phyloP scores from a whole-genome alignment of 2,888 invertebrate species.

The Eupeodes latifasciatus region DNA sequence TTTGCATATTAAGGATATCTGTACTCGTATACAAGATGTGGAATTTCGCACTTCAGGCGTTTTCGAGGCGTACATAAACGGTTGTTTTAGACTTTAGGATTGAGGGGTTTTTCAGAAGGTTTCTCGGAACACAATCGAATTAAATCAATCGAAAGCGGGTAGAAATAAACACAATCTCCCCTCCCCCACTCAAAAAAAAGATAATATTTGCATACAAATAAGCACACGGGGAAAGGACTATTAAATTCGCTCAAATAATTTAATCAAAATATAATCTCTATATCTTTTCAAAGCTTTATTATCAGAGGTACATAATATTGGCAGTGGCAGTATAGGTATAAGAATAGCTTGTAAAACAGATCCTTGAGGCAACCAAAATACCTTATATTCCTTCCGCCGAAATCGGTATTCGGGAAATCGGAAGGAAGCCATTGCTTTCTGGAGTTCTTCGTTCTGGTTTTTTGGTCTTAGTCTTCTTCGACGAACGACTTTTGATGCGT shows the following conservation, averaged over 20 bases:
- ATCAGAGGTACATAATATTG: background rate
- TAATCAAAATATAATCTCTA: conserved; percentile 76
- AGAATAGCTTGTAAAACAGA: background rate
- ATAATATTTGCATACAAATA: conserved; percentile 76
- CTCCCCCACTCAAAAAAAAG: conserved; percentile 36
- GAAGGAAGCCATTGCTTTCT: conserved; percentile 63
- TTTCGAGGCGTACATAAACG: conserved; percentile 54
- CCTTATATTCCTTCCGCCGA: conserved; percentile 57
- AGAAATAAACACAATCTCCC: background rate
- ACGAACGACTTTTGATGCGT: conserved; percentile 43
- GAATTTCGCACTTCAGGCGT: conserved; percentile 69
- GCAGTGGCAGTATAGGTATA: background rate
- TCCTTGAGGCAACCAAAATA: conserved; percentile 68
- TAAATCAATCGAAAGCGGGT: conserved; percentile 67
- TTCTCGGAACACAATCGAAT: conserved; percentile 58
- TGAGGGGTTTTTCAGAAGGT: conserved; percentile 5
- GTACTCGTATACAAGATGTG: conserved; percentile 40
- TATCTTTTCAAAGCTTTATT: conserved; percentile 40
- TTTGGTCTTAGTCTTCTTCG: background rate
- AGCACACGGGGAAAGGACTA: conserved; percentile 65
- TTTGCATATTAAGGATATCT: conserved; percentile 35
- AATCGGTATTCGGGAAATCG: conserved; percentile 37
- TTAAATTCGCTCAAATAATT: conserved; percentile 76
- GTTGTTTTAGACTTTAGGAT: background rate
- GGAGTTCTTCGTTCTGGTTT: too few species aligned